Conservation (phyloP, 2,113 vertebrate genomes). For the Leucosticte australis region DNA sequence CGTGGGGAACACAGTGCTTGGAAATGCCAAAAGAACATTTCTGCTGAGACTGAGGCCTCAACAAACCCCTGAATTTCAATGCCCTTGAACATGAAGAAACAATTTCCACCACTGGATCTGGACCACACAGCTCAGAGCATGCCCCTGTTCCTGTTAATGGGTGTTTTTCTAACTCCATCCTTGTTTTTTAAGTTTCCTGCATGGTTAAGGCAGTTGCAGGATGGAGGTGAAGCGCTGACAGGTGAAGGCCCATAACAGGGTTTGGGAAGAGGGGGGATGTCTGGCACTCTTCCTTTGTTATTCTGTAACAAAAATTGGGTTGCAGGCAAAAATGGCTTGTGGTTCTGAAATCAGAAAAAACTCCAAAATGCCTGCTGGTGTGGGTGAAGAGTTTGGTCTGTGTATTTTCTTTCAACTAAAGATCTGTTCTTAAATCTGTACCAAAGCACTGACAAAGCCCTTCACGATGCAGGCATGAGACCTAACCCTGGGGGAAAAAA, state of each 20-base stretch:
- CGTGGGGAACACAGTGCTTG: neutral
- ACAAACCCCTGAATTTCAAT: neutral
- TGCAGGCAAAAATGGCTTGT: neutral
- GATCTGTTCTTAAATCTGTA: neutral
- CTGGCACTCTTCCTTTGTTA: neutral
- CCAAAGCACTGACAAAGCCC: constrained; percentile 23
- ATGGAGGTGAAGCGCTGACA: neutral
- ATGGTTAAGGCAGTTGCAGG: constrained; percentile 16
- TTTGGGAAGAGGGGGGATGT: neutral
- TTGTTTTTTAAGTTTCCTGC: neutral
- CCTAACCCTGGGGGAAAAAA: neutral
- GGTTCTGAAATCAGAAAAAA: neutral
- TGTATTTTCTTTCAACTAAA: neutral
- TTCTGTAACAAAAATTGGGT: neutral
- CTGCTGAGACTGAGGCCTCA: neutral
- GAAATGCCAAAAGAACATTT: neutral
- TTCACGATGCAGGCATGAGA: neutral
- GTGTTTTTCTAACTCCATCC: neutral
- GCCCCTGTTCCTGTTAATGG: neutral
- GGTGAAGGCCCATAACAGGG: neutral
- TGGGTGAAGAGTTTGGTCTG: neutral
- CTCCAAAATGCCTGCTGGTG: neutral
- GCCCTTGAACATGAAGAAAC: neutral
- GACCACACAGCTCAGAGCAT: neutral
- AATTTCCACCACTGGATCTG: neutral